Base-by-base conservation (phyloP, 1,140 invertebrate genomes). In the Lutraria rhynchaena region DNA sequence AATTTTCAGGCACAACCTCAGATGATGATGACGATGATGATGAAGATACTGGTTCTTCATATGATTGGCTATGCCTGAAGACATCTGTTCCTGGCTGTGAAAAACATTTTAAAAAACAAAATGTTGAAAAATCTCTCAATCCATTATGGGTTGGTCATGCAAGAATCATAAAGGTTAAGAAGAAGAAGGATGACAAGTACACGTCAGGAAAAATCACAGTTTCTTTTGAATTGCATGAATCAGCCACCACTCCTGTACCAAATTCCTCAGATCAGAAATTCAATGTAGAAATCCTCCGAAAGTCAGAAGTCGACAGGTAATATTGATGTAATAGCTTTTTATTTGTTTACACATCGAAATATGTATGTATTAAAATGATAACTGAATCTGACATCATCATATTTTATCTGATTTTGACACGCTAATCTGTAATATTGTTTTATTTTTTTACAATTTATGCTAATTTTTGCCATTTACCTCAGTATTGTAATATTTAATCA, bases 31-130 rank as follows among this genome's bases (percentile, higher is more conserved):
- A 70, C 37, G 65, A 80, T n/a, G 35, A 53, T 71, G 44, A 55
- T 3, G 15, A 5, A 46, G 19, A 29, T 13, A 19, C 29, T 22
- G 24, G 29, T 60, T 33, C 22, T 19, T 53, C 81, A 7, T 60
- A 78, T 55, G 83, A 83, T 61, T 85, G 82, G 73, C 81, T 85
- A 9, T 85, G 84, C 41, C 49, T 85, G 13, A 73, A 77, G 13
- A 35, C 53, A 57, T 19, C 63, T 33, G 17, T 80, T 51, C 29
- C 61, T 33, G 17, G 9, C 19, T 4, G n/a, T 29, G 41, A 29
- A 4, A 44, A 17, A 46, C 27, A 15, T 33, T n/a, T 55, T 9
- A 19, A 24, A 22, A n/a, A 41, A 13, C 4, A 33, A 24, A 11
- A 13, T 15, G 33, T 31, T 13, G 29, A 35, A 13, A 31, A 55